These are phyloP conservation scores for Chesias legatella DNA, from an alignment of 2,888 invertebrate species.

Conservation along the genomic window DNA sequence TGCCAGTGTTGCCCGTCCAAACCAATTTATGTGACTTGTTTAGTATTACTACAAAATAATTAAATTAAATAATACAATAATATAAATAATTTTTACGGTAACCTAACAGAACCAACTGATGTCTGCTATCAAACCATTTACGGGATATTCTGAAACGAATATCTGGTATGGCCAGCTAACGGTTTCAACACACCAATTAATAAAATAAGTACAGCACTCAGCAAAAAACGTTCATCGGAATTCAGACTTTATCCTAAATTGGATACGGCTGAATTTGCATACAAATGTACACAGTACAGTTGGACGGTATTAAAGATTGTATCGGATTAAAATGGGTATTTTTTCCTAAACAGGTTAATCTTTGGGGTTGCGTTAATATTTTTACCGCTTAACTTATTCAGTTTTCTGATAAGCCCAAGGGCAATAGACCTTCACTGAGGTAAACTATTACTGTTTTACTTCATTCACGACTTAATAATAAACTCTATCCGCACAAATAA, in stretches of 20 bases:
- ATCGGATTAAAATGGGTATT: constrained; percentile 32
- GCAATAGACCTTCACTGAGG: neutral
- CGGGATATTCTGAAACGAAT: constrained; percentile 10
- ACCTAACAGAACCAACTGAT: too few species aligned
- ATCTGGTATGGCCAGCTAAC: constrained; percentile 19
- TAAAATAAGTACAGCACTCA: constrained; percentile 22
- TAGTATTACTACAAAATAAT: too few species aligned
- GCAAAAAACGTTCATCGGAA: constrained; percentile 20
- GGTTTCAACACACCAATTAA: constrained; percentile 38
- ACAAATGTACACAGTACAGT: constrained; percentile 28
- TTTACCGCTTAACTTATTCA: constrained; percentile 14
- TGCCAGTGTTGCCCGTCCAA: too few species aligned
- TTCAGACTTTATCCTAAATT: constrained; percentile 28
- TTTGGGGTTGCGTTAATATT: constrained; percentile 23
- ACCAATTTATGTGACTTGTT: too few species aligned
- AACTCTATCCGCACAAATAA: too few species aligned
- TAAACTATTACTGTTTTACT: neutral
- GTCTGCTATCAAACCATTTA: too few species aligned
- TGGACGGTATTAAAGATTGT: constrained; percentile 31
- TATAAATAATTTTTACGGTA: too few species aligned
- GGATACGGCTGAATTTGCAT: constrained; percentile 28
- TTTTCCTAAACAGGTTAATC: constrained; percentile 32
- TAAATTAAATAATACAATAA: too few species aligned
- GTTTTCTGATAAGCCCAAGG: constrained; percentile 6
- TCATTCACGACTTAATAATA: too few species aligned